Evolutionary conservation across 2,797 vertebrate species (phyloP), one percentile per base, ranked within the genome.

Genomic region (Alosa sapidissima): DNA sequence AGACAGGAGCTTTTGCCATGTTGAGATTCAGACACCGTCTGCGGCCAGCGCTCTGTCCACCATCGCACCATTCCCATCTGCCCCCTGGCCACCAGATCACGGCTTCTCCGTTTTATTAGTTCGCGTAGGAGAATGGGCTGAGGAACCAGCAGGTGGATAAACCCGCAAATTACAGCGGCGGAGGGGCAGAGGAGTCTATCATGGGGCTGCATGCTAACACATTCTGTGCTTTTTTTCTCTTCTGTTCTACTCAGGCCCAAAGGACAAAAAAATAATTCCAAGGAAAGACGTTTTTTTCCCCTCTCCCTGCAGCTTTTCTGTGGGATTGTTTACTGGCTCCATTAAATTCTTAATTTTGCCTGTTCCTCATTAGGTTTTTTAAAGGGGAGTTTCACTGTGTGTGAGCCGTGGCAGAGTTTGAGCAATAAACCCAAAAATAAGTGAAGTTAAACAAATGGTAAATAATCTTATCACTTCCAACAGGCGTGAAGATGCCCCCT

Each of bases 401-500:
- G 87, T 90, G 89, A 55, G 54, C 88, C 5, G 86, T 8, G 5
- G 86, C 89, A 86, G 92, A 88, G 81, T 83, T 78, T 83, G 88
- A 72, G 89, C 51, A 88, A 94, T 93, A 94, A 93, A 94, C 68
- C 81, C n/a, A 85, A 81, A 86, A 72, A 83, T 68, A 83, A 93
- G 87, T 90, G 88, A 90, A 89, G 91, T 81, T 92, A 82, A 93
- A 89, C 84, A 3, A 65, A 62, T 82, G 78, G 89, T 88, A 92
- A 94, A 95, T 89, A 91, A 92, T 89, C 88, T 93, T 95, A 93
- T 93, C 88, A 85, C 90, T 90, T 93, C 91, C 89, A 94, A 89
- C 92, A 94, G 92, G 85, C 89, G 88, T 85, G 86, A 91, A 88
- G 92, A 92, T 91, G 89, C 85, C 89, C 89, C 82, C 84, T 82